Evolutionary conservation across 2,113 vertebrate genomes (phyloP).

Genomic region (Corvus cornix): DNA sequence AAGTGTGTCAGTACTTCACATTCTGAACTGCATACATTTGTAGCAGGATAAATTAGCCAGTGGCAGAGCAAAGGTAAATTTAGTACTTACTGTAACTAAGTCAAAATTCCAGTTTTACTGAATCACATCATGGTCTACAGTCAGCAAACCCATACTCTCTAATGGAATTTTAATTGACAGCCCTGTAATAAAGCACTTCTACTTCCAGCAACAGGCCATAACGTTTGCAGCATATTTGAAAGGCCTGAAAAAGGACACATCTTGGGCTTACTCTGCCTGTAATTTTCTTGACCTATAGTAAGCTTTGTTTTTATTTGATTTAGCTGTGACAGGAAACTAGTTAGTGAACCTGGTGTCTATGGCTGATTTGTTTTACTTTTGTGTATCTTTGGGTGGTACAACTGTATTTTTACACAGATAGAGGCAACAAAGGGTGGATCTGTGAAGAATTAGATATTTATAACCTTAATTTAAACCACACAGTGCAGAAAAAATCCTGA

Average conservation of each 20-base stretch:
- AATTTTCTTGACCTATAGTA: neutral
- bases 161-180: neutral
- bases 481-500: neutral
- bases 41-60: neutral
- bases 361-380: neutral
- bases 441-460: neutral
- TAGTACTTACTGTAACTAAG: neutral
- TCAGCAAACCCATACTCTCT: neutral
- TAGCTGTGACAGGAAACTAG: neutral
- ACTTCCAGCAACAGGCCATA: neutral
- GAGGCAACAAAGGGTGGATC: neutral
- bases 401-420: neutral
- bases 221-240: neutral
- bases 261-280: neutral
- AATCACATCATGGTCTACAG: neutral
- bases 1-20: neutral
- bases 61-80: neutral
- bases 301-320: neutral
- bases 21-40: neutral
- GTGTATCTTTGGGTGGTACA: neutral
- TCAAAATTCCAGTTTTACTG: neutral
- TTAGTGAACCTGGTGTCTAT: fast-evolving
- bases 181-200: neutral
- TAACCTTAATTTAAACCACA: neutral
- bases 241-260: neutral